Percentiles rank a stretch among this genome's conserved stretches.
These are phyloP conservation scores for Diabrotica virgifera DNA, from an alignment of 1,140 invertebrate species.

Conservation along the genomic window DNA sequence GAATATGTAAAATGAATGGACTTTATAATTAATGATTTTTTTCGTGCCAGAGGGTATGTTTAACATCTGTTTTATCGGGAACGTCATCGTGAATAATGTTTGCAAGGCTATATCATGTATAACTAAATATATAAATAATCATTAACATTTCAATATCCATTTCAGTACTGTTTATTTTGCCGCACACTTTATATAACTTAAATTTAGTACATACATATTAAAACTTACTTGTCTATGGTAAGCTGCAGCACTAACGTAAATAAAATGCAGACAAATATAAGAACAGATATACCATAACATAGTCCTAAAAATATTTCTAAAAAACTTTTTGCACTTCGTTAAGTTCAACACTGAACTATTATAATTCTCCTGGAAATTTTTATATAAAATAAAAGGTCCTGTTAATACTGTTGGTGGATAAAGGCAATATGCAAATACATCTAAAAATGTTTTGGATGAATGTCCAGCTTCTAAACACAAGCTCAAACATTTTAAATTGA, in stretches of 20 bases:
- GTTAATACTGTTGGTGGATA: slow-evolving; percentile 77
- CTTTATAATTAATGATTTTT: no score
- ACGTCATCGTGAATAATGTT: no score
- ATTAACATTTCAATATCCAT: no score
- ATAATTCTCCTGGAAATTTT: slow-evolving; percentile 56
- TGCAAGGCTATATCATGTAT: no score
- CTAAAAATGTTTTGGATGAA: slow-evolving; percentile 34
- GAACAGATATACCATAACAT: slow-evolving; percentile 69
- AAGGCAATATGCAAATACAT: slow-evolving; percentile 68
- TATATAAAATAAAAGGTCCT: slow-evolving; percentile 76
- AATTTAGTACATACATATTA: no score
- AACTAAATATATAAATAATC: no score
- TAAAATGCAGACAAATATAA: slow-evolving; percentile 71
- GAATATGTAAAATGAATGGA: no score
- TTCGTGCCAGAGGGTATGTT: no score
- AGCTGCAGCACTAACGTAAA: slow-evolving; percentile 74
- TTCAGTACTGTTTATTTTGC: no score
- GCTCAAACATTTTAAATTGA: slow-evolving; percentile 42
- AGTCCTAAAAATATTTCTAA: slow-evolving; percentile 60
- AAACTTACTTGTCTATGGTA: slow-evolving; percentile 57
- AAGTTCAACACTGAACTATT: slow-evolving; percentile 31
- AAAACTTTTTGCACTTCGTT: slow-evolving; percentile 48
- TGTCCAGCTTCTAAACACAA: slow-evolving; percentile 35
- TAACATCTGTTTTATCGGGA: no score
- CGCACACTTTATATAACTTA: no score